Percentiles rank a stretch among this genome's conserved stretches.
phyloP scores from a whole-genome alignment of 1,140 invertebrate species.

The Sitodiplosis mosellana region DNA sequence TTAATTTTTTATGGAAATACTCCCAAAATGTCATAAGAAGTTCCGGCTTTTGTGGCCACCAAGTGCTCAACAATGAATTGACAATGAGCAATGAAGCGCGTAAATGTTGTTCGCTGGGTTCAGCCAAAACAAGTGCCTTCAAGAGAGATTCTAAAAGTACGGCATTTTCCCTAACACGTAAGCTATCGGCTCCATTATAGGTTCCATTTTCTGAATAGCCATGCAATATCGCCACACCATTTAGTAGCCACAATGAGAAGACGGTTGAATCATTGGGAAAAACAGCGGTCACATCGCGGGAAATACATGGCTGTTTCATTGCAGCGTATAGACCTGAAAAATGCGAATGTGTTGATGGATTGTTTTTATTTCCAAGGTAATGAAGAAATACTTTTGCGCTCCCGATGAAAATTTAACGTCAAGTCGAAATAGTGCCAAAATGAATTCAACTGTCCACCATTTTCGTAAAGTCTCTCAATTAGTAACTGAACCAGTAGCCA shows the following conservation, averaged over 20 bases:
- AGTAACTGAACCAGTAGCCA: constrained; percentile 14
- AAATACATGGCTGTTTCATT: not conserved
- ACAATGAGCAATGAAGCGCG: constrained; percentile 14
- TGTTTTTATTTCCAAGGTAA: constrained; percentile 6
- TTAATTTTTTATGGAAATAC: constrained; percentile 18
- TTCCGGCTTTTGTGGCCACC: constrained; percentile 11
- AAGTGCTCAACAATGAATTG: constrained; percentile 14
- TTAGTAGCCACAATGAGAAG: constrained; percentile 8
- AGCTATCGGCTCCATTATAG: constrained; percentile 3
- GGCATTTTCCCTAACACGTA: constrained; percentile 6
- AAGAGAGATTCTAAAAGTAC: constrained; percentile 6
- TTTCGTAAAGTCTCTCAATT: constrained; percentile 1
- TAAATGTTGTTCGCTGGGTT: constrained; percentile 18
- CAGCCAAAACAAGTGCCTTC: constrained; percentile 13
- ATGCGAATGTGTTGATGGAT: not conserved
- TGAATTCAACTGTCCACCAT: not conserved
- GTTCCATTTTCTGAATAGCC: constrained; percentile 7
- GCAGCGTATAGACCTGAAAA: not conserved
- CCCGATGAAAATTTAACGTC: constrained; percentile 8
- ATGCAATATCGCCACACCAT: constrained; percentile 6
- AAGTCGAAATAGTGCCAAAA: constrained; percentile 17
- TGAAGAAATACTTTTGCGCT: not conserved
- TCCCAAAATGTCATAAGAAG: constrained; percentile 21
- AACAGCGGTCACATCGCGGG: no score
- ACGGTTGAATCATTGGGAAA: constrained; percentile 1